Evolutionary conservation across 2,888 invertebrate species (phyloP), one percentile per base, ranked within the genome.

Genomic region (Acleris holmiana): DNA sequence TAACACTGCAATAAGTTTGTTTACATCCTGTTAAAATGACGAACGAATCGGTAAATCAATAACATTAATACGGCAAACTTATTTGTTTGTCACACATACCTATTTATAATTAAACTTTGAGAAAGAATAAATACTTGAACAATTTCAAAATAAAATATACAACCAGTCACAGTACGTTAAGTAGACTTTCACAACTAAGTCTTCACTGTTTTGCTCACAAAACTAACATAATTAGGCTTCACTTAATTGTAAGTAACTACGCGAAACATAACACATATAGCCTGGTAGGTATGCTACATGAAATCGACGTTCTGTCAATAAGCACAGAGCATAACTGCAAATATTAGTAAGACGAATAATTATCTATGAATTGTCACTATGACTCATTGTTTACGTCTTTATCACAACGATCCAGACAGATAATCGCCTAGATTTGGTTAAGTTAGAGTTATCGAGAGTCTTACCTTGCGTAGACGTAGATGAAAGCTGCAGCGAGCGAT

Each of bases 271-370:
- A 49, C 49, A 56, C 35, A 57, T 21, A 50, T 59, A 58, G 29
- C 19, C 8, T 2, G 15, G 17, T 47, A 25, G 15, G 17, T 47
- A 25, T 23, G 35, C 53, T 65, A 54, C 51, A 56, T 62, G 49
- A 48, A 59, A 48, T 59, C 59, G 46, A 46, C 56, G 61, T 49
- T 48, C 35, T 59, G 51, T 55, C 59, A 58, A 58, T 66, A 68
- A 57, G 49, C 67, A 67, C 67, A 54, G 68, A 68, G 56, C 62
- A 57, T 57, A 69, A 69, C 48, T 68, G 61, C 69, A 63, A 68
- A 69, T 69, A 71, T 73, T 76, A 68, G 15, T 49, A 40, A 41
- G 60, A 17, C 54, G 48, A 18, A 50, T 60, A 51, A 60, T 46
- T 41, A 53, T 21, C 56, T 19, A 44, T 17, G 29, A 15, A 19